phyloP scores from a whole-genome alignment of 2,113 vertebrate genomes.

The Thunnus maccoyii region DNA sequence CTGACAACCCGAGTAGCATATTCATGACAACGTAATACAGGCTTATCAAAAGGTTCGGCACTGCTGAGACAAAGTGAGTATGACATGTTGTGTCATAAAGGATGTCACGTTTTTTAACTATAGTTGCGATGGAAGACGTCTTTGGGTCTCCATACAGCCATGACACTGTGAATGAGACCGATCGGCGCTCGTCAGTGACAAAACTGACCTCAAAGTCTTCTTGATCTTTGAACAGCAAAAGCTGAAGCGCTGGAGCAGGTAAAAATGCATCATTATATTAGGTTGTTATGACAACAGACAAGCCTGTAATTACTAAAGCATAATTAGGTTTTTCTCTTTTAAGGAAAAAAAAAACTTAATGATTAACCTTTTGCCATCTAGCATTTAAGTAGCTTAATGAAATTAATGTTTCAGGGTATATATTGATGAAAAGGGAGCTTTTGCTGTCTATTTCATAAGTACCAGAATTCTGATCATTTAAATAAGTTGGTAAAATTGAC shows the following conservation, averaged over 20 bases:
- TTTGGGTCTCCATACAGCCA: conserved; percentile 27
- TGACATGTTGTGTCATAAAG: conserved; percentile 11
- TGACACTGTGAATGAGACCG: conserved; percentile 20
- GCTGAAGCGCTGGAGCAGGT: neutral
- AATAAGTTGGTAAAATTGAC: conserved; percentile 9
- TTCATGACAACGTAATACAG: neutral
- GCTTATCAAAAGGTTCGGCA: conserved; percentile 36
- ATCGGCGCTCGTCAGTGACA: conserved; percentile 24
- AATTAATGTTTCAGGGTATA: conserved; percentile 5
- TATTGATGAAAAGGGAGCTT: conserved; percentile 9
- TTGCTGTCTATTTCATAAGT: conserved; percentile 10
- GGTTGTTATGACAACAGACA: conserved; percentile 20
- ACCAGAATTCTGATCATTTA: neutral
- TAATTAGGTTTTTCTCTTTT: conserved; percentile 46
- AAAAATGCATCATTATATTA: conserved; percentile 30
- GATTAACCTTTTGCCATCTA: conserved; percentile 41
- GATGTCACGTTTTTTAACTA: neutral
- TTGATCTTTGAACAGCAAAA: conserved; percentile 18
- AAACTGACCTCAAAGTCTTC: conserved; percentile 22
- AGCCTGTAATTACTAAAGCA: conserved; percentile 46
- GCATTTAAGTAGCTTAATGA: conserved; percentile 43
- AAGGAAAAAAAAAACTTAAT: conserved; percentile 24
- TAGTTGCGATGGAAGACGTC: conserved; percentile 25
- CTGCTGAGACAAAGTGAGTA: conserved; percentile 20
- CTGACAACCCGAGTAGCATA: conserved; percentile 15